phyloP scores from a whole-genome alignment of 2,113 vertebrate species.

The Sminthopsis crassicaudata region DNA sequence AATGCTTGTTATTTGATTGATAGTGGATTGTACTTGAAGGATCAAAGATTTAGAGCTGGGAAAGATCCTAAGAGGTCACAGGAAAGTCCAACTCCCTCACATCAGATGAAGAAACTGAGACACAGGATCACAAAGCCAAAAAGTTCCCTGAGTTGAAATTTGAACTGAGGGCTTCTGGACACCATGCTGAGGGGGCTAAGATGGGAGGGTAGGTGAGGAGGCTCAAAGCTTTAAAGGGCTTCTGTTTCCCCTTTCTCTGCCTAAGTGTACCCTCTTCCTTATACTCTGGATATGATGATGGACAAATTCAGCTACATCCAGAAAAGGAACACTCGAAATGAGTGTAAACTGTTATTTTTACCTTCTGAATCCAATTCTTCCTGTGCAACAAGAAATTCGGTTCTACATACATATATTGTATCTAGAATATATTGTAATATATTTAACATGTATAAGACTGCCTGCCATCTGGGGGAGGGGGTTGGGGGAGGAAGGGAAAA shows the following conservation, averaged over 20 bases:
- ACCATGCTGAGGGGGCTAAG: background rate
- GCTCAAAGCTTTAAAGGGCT: background rate
- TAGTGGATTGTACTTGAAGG: background rate
- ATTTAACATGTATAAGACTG: too few relatives aligned
- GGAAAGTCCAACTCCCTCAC: background rate
- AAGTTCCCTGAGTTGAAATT: background rate
- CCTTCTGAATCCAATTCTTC: too few relatives aligned
- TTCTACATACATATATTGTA: too few relatives aligned
- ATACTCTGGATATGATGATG: too few relatives aligned
- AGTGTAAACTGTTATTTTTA: too few relatives aligned
- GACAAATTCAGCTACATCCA: too few relatives aligned
- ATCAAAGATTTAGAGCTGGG: background rate
- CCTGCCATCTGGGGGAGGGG: too few relatives aligned
- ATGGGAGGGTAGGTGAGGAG: background rate
- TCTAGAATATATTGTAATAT: too few relatives aligned
- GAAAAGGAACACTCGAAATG: too few relatives aligned
- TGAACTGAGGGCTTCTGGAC: background rate
- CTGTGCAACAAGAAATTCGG: too few relatives aligned
- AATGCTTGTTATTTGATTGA: background rate
- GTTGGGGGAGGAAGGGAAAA: too few relatives aligned
- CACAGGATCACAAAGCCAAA: background rate
- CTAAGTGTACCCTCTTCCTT: background rate
- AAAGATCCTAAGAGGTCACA: background rate
- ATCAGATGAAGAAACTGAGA: background rate
- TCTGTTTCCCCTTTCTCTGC: background rate